phyloP scores from a whole-genome alignment of 2,888 invertebrate genomes.

The Napeogenes inachia region DNA sequence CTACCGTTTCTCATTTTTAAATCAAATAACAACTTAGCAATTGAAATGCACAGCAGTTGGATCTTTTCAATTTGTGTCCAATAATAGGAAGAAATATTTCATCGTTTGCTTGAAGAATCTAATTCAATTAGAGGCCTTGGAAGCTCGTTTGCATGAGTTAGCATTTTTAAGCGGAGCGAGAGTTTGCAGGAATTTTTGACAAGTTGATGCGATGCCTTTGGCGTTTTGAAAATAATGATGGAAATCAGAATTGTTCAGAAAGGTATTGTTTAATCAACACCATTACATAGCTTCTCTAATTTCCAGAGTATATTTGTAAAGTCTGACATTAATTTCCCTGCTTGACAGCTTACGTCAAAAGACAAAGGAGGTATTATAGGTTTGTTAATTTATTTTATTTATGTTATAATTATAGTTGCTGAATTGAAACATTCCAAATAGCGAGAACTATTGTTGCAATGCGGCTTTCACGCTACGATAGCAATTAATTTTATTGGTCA shows the following conservation, averaged over 20 bases:
- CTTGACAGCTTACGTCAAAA: not conserved
- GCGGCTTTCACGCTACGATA: not conserved
- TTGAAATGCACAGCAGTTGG: conserved; percentile 59
- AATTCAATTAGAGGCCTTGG: conserved; percentile 67
- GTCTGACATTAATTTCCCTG: not conserved
- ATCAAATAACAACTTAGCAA: conserved; percentile 53
- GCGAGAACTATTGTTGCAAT: not conserved
- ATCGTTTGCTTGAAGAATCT: conserved; percentile 62
- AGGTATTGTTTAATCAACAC: conserved; percentile 9
- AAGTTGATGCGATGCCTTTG: conserved; percentile 20
- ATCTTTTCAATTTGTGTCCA: conserved; percentile 60
- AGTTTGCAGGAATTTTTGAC: conserved; percentile 39
- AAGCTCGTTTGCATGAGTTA: conserved; percentile 75
- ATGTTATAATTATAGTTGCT: not conserved
- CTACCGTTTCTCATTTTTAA: conserved; percentile 36
- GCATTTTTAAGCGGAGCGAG: conserved; percentile 70
- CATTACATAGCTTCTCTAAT: not conserved
- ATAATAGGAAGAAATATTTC: conserved; percentile 61
- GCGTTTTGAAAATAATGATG: conserved; percentile 24
- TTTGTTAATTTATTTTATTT: not conserved
- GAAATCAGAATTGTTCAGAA: conserved; percentile 10
- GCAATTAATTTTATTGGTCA: not conserved
- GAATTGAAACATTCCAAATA: not conserved
- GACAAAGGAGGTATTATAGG: not conserved
- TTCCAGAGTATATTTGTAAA: not conserved